Conservation (phyloP, 2,113 vertebrate species). For the Macquaria australasica region DNA sequence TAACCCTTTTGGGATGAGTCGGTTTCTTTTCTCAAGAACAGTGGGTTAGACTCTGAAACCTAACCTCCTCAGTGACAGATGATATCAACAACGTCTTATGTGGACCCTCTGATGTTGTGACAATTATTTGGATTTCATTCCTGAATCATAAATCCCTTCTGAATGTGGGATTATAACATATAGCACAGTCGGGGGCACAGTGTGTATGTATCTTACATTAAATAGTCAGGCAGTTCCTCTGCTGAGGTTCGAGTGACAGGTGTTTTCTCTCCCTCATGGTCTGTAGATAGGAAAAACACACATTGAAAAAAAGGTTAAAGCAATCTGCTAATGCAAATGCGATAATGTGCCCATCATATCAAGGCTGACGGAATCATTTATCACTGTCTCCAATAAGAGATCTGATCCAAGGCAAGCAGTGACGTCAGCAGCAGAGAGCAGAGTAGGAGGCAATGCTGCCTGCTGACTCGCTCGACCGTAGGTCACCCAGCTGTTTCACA, state of each 20-base stretch:
- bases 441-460: conserved; percentile 64
- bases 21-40: conserved; percentile 23
- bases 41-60: conserved; percentile 13
- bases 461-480: conserved; percentile 70
- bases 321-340: conserved; percentile 67
- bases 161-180: conserved; percentile 1
- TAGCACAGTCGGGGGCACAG: background rate
- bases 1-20: conserved; percentile 11
- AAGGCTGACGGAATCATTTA: conserved; percentile 65
- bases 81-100: conserved; percentile 1
- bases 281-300: conserved; percentile 70
- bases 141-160: background rate
- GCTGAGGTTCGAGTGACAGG: conserved; percentile 65
- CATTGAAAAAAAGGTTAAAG: conserved; percentile 52
- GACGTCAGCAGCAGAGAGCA: conserved; percentile 51
- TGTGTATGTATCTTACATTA: conserved; percentile 84
- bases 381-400: conserved; percentile 69
- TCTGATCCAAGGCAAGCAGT: conserved; percentile 55
- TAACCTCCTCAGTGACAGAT: conserved; percentile 14
- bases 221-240: conserved; percentile 86
- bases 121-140: background rate
- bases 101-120: background rate
- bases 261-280: conserved; percentile 71
- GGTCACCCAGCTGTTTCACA: conserved; percentile 82
- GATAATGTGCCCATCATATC: conserved; percentile 62